Evolutionary conservation across 64 coral and sea anemone species (phyloP).

Genomic region (Porites lutea): DNA sequence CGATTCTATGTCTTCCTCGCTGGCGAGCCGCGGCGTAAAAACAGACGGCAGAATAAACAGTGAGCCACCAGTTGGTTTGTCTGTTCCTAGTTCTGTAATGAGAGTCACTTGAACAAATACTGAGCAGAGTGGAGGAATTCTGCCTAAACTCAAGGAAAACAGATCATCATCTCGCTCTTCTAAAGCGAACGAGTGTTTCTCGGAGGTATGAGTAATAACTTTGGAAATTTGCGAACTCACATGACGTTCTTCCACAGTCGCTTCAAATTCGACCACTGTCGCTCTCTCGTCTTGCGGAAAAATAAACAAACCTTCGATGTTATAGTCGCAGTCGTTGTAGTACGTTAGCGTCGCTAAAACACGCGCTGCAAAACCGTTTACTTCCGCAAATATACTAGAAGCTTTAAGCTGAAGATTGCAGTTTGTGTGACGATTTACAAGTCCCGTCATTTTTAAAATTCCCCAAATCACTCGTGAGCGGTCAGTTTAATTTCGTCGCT

Average conservation of each 20-base stretch:
- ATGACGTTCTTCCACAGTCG: constrained; percentile 87
- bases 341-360: constrained; percentile 88
- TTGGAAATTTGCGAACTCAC: constrained; percentile 70
- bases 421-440: constrained; percentile 82
- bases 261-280: constrained; percentile 86
- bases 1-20: constrained; percentile 25
- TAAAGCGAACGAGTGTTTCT: constrained; percentile 70
- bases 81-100: constrained; percentile 83
- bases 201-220: constrained; percentile 20
- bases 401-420: constrained; percentile 76
- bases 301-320: constrained; percentile 91
- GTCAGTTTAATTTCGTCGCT: background rate
- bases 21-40: constrained; percentile 80
- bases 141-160: constrained; percentile 90
- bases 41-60: constrained; percentile 89
- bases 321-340: constrained; percentile 86
- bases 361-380: constrained; percentile 90
- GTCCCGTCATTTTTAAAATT: constrained; percentile 71
- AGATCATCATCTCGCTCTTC: constrained; percentile 89
- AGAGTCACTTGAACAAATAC: constrained; percentile 96
- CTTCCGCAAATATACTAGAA: constrained; percentile 94
- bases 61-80: constrained; percentile 71
- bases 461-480: background rate
- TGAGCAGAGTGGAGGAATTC: constrained; percentile 92
- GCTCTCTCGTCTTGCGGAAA: constrained; percentile 95